Evolutionary conservation across 2,797 vertebrate species (phyloP), one percentile per base, ranked within the genome.

Genomic region (Pantherophis vulpinus): DNA sequence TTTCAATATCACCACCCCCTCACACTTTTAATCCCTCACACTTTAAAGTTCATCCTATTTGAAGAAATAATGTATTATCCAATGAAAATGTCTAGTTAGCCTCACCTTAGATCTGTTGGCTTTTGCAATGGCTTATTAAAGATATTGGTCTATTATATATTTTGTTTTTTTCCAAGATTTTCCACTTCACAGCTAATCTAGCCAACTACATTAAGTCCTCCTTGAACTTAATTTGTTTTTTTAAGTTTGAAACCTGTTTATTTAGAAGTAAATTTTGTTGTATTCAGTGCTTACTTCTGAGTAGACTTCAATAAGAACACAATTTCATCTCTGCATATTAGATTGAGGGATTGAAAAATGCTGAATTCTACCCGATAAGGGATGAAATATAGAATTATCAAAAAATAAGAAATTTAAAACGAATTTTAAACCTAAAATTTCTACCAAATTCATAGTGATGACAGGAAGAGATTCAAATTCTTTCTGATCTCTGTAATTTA

Each of bases 261-360:
- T 42, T 47, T 83, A 47, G 37, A 83, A 47, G 74, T 47, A 47
- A 83, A 4, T 25, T 47, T 25, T 47, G 37, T 83, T 83, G 74
- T 47, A 83, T 83, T 42, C 20, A 12, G 10, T 47, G 42, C 32
- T 92, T 90, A 16, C 23, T 55, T 90, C 59, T 90, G 51, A 93
- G 47, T 54, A 47, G 27, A 12, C 29, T 8, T 86, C 58, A 63
- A 37, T 16, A 90, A 60, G 18, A 60, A 51, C 1, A 18, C 14
- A 83, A 86, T 90, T 79, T 74, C 20, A 70, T 29, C 32, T 55
- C 37, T 56, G 56, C 27, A 91, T 93, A 93, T 95, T 94, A 74
- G 91, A 93, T 91, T 94, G 88, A 94, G 95, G 94, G 51, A 56
- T 58, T 94, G 95, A 95, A 94, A 95, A 93, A 95, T 91, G 88